Evolutionary conservation across 2,888 invertebrate species (phyloP).

Genomic region (Leistus spinibarbis): DNA sequence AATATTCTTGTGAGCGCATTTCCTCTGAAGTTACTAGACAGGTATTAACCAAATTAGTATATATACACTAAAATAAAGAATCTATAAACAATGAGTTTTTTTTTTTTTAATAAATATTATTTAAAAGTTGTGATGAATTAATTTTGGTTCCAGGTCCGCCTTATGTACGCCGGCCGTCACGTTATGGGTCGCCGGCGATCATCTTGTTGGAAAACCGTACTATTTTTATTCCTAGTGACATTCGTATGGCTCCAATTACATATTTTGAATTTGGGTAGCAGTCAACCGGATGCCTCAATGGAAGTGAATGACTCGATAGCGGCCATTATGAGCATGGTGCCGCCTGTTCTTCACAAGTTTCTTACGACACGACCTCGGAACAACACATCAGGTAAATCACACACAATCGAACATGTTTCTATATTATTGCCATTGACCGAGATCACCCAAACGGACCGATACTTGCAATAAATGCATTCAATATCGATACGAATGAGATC

Average conservation of each 20-base stretch:
- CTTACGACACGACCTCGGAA: slow-evolving; percentile 71
- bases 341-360: slow-evolving; percentile 81
- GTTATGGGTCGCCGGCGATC: slow-evolving; percentile 54
- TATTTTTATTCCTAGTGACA: slow-evolving; percentile 57
- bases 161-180: slow-evolving; percentile 50
- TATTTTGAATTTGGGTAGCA: slow-evolving; percentile 61
- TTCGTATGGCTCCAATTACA: slow-evolving; percentile 69
- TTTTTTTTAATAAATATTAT: too few relatives aligned
- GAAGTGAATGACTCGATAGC: slow-evolving; percentile 75
- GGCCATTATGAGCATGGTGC: slow-evolving; percentile 81
- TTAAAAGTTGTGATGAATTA: neutral
- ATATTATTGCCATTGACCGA: too few relatives aligned
- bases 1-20: too few relatives aligned
- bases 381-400: slow-evolving; percentile 56
- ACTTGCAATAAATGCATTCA: too few relatives aligned
- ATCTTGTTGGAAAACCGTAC: slow-evolving; percentile 53
- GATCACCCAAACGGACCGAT: too few relatives aligned
- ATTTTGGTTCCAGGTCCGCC: neutral
- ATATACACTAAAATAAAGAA: too few relatives aligned
- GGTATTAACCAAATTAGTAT: too few relatives aligned
- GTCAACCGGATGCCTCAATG: slow-evolving; percentile 52
- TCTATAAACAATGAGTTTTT: too few relatives aligned
- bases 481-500: too few relatives aligned
- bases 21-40: too few relatives aligned
- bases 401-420: too few relatives aligned